Conservation (phyloP, 37 sponge, comb jelly and placozoan species). For the Ephydatia muelleri region DNA sequence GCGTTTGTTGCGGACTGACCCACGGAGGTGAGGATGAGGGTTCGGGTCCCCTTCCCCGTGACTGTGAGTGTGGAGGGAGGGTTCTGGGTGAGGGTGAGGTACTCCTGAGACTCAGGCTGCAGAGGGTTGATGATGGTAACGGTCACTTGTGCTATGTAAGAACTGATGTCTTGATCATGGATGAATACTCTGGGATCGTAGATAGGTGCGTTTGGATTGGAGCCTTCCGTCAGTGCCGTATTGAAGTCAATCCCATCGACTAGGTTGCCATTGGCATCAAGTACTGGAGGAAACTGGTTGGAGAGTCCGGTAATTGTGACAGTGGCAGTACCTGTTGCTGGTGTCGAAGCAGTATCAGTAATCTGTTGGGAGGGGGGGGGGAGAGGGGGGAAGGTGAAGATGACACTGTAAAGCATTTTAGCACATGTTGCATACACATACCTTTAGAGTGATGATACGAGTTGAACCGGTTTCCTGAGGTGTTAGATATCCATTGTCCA, state of each 20-base stretch:
- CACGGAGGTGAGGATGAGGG: neutral
- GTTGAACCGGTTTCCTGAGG: slow-evolving; percentile 50
- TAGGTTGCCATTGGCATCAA: slow-evolving; percentile 67
- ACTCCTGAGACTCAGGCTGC: slow-evolving; percentile 23
- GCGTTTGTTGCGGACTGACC: slow-evolving; percentile 5
- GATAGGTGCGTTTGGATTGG: slow-evolving; percentile 20
- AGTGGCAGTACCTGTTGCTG: neutral
- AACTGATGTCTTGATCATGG: slow-evolving; percentile 57
- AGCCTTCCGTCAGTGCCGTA: slow-evolving; percentile 41
- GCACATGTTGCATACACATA: neutral
- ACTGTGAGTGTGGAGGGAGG: slow-evolving; percentile 19
- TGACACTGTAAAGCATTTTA: neutral
- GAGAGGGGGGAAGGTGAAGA: no score
- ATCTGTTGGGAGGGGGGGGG: slow-evolving; percentile 15
- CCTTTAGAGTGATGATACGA: slow-evolving; percentile 29
- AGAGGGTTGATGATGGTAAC: slow-evolving; percentile 51
- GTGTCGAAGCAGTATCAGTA: slow-evolving; percentile 3
- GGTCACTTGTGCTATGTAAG: slow-evolving; percentile 26
- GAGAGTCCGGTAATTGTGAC: slow-evolving; percentile 47
- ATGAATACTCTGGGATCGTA: slow-evolving; percentile 33
- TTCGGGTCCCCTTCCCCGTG: neutral
- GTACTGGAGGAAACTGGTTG: slow-evolving; percentile 54
- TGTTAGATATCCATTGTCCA: slow-evolving; percentile 37
- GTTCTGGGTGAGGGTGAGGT: slow-evolving; percentile 22
- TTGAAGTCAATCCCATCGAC: slow-evolving; percentile 42